Evolutionary conservation across 2,888 invertebrate species (phyloP), one percentile per base, ranked within the genome.

Genomic region (Dioctria linearis): DNA sequence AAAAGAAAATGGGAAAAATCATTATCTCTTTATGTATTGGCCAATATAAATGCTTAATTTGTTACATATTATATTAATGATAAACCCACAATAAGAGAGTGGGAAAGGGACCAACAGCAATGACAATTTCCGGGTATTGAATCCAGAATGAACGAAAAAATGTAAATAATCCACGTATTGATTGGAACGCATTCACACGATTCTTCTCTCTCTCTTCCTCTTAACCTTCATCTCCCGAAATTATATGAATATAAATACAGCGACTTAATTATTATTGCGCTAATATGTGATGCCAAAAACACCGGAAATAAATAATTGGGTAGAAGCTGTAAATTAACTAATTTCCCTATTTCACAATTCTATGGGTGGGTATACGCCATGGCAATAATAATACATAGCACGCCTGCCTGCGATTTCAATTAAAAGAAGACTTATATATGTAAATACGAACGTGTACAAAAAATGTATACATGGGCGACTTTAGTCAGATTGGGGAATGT

Each of bases 141-240:
- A 51, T 6, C n/a, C 51, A 6, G 25, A 25, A 25, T 37, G 37
- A 37, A 69, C 25, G 51, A 51, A 69, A 73, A 59, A 73, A 54
- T 40, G 59, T 54, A 73, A 73, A 73, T 73, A 57, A 59, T 73
- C 42, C 73, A 57, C 59, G 59, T 73, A 73, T 73, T 73, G 73
- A 73, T 73, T 73, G 57, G 51, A 59, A 42, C 42, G 59, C 42
- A 11, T 39, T 57, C 59, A 73, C 57, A 57, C 51, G 40, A 73
- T 57, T 73, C 57, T 57, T 40, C 59, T 73, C 57, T 43, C 25
- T 25, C 25, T 25, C 25, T 25, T 25, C 25, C 25, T 25, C 25
- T 40, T 42, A 57, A 42, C 40, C 4, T 54, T 11, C 54, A 3
- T 3, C 4, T 1, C 25, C 54, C 73, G 54, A 59, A 59, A 73